Percentiles rank a stretch among this genome's conserved stretches.
Conservation (phyloP, 2,888 invertebrate species). For the Heliconius ismenius region DNA sequence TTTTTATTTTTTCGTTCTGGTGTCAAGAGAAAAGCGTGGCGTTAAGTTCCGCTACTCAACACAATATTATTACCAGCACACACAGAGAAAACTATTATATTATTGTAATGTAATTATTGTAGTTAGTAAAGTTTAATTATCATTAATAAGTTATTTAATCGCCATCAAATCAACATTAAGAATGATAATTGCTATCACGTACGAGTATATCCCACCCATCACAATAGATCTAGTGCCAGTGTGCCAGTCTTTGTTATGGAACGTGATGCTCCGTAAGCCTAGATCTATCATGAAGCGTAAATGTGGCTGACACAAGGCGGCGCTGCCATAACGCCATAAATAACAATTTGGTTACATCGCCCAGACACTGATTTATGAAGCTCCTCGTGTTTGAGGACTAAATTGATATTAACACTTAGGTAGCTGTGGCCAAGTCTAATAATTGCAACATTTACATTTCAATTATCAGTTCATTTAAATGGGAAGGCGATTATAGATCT, state of each 20-base stretch:
- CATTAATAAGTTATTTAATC: not conserved
- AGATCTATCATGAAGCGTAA: slow-evolving; percentile 42
- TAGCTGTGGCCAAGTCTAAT: not conserved
- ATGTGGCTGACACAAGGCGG: slow-evolving; percentile 42
- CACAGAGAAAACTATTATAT: too few species aligned
- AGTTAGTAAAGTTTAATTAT: too few species aligned
- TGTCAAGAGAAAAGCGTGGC: too few species aligned
- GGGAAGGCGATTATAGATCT: not conserved
- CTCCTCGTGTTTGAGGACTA: slow-evolving; percentile 17
- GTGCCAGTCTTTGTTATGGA: slow-evolving; percentile 17
- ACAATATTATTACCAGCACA: too few species aligned
- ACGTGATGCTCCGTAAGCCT: slow-evolving; percentile 36
- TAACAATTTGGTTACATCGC: slow-evolving; percentile 38
- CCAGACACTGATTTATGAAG: slow-evolving; percentile 32
- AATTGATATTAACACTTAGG: slow-evolving; percentile 25
- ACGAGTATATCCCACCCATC: not conserved
- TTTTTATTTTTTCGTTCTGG: too few species aligned
- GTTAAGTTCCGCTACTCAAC: too few species aligned
- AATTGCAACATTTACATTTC: slow-evolving; percentile 7
- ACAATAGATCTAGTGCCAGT: not conserved
- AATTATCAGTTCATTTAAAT: not conserved
- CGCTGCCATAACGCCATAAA: slow-evolving; percentile 32
- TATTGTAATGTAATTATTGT: too few species aligned
- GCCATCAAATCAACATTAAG: not conserved
- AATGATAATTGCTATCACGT: slow-evolving; percentile 9